phyloP scores from a whole-genome alignment of 1,140 invertebrate genomes.

The Saccostrea glomerata region DNA sequence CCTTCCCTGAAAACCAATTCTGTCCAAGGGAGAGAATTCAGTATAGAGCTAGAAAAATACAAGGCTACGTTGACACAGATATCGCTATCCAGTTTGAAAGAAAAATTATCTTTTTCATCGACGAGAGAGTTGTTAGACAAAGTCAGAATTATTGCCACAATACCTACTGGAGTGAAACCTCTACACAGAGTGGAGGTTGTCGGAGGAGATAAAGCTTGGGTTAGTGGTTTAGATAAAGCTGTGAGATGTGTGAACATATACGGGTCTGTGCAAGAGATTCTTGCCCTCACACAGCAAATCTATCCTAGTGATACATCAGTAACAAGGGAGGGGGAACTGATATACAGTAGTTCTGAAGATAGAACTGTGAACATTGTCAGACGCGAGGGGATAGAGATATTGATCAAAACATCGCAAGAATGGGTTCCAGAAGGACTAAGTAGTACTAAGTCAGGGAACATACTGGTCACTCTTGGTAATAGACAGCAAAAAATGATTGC shows the following conservation, averaged over 20 bases:
- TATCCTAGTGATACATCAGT: not conserved
- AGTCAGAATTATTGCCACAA: not conserved
- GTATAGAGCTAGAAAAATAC: not conserved
- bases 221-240: not conserved
- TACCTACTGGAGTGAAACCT: not conserved
- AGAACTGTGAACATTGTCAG: not conserved
- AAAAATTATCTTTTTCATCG: not conserved
- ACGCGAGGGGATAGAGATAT: not conserved
- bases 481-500: not conserved
- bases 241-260: not conserved
- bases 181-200: not conserved
- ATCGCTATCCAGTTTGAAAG: not conserved
- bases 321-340: not conserved
- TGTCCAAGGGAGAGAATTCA: not conserved
- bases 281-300: not conserved
- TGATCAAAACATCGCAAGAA: not conserved
- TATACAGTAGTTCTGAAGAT: not conserved
- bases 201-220: not conserved
- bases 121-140: not conserved
- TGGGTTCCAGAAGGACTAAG: not conserved
- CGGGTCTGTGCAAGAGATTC: not conserved
- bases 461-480: not conserved
- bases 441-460: not conserved
- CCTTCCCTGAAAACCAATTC: not conserved
- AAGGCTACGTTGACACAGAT: not conserved